Base-by-base conservation (phyloP, 2,797 vertebrate species). In the Dromococcyx pavoninus region DNA sequence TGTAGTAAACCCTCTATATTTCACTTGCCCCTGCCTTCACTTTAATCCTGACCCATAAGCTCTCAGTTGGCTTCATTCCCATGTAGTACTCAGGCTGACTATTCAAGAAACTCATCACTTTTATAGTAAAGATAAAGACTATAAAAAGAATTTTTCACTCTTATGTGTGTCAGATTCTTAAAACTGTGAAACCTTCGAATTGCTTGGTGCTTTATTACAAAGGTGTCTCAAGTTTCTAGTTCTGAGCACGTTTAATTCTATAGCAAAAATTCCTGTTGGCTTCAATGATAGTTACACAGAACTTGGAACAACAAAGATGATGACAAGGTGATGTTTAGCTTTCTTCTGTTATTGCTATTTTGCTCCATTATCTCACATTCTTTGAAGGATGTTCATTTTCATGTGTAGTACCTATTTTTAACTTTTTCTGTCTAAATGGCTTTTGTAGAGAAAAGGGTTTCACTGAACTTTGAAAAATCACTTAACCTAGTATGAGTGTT, bases 401-500 rank as follows among this genome's bases (percentile, higher is more conserved):
- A 14, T 39, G 11, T 2, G 7, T 82, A 18, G 62, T 91, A 54
- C 24, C 13, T 57, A 4, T 57, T 80, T 77, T 66, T 75, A 35
- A 30, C 30, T 65, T 71, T 8, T 64, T 13, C 12, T 76, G 10
- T 70, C 21, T 73, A 65, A 44, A 74, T 62, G 17, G 5, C 37
- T 67, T 69, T 11, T 51, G 75, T 73, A 69, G 53, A 71, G 32
- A 48, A 22, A 54, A 74, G 13, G 39, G 3, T 50, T 91, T 53
- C 70, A 76, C 24, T 58, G 21, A 74, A 88, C 32, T 89, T 93
- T 61, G 50, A 44, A 74, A 81, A 23, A 54, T 70, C 18, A 41
- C 48, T 90, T 76, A 48, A n/a, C 44, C 73, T 61, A 51, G 92
- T 37, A 51, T 37, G 93, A 46, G 79, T 94, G 91, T 92, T 94